These are phyloP conservation scores for Sebastes hubbsi DNA, from an alignment of 2,797 vertebrate species.

Conservation along the genomic window DNA sequence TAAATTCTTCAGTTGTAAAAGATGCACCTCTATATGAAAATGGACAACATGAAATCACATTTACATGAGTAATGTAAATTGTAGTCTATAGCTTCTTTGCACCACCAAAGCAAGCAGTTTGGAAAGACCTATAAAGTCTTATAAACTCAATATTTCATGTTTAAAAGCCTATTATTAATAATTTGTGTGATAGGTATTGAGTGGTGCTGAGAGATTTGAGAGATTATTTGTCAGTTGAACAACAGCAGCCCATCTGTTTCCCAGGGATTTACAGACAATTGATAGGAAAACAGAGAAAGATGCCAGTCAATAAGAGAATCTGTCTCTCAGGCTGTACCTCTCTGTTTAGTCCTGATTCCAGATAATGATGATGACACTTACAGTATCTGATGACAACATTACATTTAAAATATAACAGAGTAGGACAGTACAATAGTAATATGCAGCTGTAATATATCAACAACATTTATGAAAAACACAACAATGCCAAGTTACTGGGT, in stretches of 20 bases:
- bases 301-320: not conserved
- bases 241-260: slow-evolving; percentile 12
- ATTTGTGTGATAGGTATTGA: not conserved
- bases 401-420: not conserved
- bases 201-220: not conserved
- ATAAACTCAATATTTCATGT: not conserved
- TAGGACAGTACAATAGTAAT: not conserved
- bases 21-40: not conserved
- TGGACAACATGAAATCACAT: not conserved
- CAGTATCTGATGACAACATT: not conserved
- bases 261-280: slow-evolving; percentile 3
- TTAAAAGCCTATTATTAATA: not conserved
- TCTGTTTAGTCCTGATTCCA: not conserved
- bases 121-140: not conserved
- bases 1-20: slow-evolving; percentile 26
- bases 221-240: slow-evolving; percentile 12
- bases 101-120: not conserved
- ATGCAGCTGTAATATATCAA: not conserved
- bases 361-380: not conserved
- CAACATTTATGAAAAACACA: not conserved
- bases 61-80: not conserved
- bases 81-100: not conserved
- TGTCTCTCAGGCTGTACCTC: not conserved
- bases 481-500: not conserved
- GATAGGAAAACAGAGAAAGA: slow-evolving; percentile 11